These are phyloP conservation scores for Melangyna quadrimaculata DNA, from an alignment of 2,888 invertebrate species.

Conservation along the genomic window DNA sequence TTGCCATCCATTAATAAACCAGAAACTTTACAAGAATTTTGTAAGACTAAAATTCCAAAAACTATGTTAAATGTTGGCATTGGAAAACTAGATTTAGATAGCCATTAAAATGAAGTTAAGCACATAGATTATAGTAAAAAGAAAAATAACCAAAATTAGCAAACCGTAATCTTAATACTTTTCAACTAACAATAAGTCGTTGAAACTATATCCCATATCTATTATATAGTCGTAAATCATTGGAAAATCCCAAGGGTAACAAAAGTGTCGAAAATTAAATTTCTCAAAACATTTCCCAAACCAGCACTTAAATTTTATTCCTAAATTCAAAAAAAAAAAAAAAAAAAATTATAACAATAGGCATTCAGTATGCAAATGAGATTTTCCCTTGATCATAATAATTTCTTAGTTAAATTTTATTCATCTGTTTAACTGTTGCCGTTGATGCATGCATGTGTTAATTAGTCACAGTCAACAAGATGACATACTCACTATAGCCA, in stretches of 20 bases:
- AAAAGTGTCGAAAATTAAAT: neutral
- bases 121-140: neutral
- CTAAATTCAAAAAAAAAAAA: neutral
- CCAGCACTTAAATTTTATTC: neutral
- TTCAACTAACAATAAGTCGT: slow-evolving; percentile 3
- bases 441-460: slow-evolving; percentile 9
- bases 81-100: neutral
- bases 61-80: neutral
- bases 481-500: neutral
- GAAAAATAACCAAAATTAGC: neutral
- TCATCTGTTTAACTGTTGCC: neutral
- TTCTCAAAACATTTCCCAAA: neutral
- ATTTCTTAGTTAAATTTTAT: neutral
- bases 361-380: neutral
- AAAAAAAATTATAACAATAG: neutral
- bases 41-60: neutral
- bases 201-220: slow-evolving; percentile 3
- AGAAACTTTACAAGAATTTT: neutral
- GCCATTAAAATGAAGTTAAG: neutral
- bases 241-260: neutral
- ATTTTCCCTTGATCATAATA: neutral
- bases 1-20: too few relatives aligned
- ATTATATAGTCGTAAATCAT: neutral
- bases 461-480: neutral
- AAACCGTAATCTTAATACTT: neutral